Conservation (phyloP, 2,797 vertebrate species). For the Pseudotriccus pelzelni region DNA sequence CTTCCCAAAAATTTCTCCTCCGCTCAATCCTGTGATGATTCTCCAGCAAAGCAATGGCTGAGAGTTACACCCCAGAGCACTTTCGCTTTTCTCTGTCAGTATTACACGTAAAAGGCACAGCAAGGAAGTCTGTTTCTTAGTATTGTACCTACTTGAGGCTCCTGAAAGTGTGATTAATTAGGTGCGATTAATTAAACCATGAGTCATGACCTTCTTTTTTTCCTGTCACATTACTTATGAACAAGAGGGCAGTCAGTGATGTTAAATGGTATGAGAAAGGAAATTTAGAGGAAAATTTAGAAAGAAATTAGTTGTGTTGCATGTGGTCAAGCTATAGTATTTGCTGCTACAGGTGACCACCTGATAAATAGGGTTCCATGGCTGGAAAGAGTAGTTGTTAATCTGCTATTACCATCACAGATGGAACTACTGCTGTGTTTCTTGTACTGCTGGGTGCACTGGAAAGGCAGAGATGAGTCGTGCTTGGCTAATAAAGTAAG, state of each 20-base stretch:
- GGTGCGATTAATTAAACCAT: conserved; percentile 40
- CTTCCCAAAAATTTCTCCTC: neutral
- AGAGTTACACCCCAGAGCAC: neutral
- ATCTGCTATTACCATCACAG: neutral
- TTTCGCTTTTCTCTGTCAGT: neutral
- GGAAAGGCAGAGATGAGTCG: neutral
- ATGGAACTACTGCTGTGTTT: neutral
- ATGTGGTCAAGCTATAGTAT: neutral
- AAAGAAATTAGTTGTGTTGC: neutral
- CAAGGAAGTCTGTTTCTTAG: neutral
- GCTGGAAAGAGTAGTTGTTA: neutral
- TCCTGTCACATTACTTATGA: neutral
- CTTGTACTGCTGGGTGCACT: neutral
- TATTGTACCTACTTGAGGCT: neutral
- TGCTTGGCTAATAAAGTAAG: conserved; percentile 19
- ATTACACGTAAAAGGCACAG: neutral
- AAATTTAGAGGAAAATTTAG: neutral
- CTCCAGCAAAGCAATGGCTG: neutral
- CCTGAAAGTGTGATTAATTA: conserved; percentile 35
- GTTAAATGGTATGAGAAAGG: neutral
- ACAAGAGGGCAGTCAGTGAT: neutral
- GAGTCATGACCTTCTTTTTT: neutral
- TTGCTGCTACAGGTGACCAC: neutral
- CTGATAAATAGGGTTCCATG: neutral
- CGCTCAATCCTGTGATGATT: neutral